Evolutionary conservation across 2,113 vertebrate genomes (phyloP), one percentile per base, ranked within the genome.

Genomic region (Xyrauchen texanus): DNA sequence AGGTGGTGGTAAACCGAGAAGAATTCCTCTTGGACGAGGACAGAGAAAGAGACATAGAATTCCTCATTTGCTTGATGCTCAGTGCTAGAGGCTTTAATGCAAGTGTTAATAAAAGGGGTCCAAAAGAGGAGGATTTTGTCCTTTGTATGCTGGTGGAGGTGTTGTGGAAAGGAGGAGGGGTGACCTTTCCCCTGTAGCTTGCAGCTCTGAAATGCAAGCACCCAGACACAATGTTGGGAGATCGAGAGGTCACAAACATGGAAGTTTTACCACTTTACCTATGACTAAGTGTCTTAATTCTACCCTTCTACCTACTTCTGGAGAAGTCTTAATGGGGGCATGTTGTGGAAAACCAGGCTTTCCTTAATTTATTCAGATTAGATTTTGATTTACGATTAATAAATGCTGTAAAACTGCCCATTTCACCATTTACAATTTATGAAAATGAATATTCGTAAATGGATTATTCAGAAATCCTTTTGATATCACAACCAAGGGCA

Each of bases 101-200:
- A 90, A 92, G 91, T 93, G 91, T 92, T 94, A 93, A 94, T 94
- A 93, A 94, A 93, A 93, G 92, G 91, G 91, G 92, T 92, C 91
- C 91, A 92, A 91, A 93, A 90, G 92, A 91, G 90, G 91, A 85
- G 77, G 90, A 90, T 88, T 89, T 86, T 84, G 87, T 84, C 89
- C 87, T 91, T 93, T 94, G 90, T 94, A 88, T 82, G 81, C 87
- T 85, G 83, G 69, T 88, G 69, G 49, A 64, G 60, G 63, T 52
- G 64, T 47, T 63, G 76, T 60, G 13, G 10, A 45, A 62, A 44
- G 55, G 47, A 47, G 83, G 3, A 3, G 87, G 87, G 87, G 89
- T 91, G 91, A 92, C 90, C 91, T 88, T 82, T 80, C 70, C 85
- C 84, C 81, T 61, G 82, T 91, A 90, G 88, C 92, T 91, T 87